Percentiles rank a stretch among this genome's conserved stretches.
Evolutionary conservation across 2,113 vertebrate species (phyloP).

Genomic region (Atrichornis clamosus): DNA sequence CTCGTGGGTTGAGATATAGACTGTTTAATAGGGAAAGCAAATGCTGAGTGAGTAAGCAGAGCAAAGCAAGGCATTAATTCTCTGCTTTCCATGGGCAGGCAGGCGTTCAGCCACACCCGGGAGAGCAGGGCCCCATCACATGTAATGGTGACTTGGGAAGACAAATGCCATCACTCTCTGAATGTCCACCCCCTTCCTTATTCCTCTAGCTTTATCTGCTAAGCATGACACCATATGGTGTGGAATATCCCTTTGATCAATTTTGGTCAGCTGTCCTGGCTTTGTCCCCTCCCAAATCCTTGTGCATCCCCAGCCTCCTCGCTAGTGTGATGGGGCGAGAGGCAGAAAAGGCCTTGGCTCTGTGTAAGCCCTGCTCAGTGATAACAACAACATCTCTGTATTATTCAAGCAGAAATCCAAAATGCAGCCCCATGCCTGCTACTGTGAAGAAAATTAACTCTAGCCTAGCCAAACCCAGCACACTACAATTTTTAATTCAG

Average conservation of each 20-base stretch:
- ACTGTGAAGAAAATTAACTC: not conserved
- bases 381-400: not conserved
- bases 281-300: not conserved
- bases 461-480: too few species aligned
- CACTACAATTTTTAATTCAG: not conserved
- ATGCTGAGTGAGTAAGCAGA: not conserved
- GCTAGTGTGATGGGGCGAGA: not conserved
- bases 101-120: not conserved
- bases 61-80: not conserved
- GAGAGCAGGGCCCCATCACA: not conserved
- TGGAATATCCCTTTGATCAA: not conserved
- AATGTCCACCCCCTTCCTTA: not conserved
- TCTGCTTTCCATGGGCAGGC: not conserved
- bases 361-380: not conserved
- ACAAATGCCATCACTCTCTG: not conserved
- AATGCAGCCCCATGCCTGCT: not conserved
- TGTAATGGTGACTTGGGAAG: not conserved
- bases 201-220: not conserved
- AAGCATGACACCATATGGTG: not conserved
- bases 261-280: not conserved
- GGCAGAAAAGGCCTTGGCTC: not conserved
- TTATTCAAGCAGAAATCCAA: not conserved
- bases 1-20: not conserved
- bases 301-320: not conserved
- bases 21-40: not conserved